phyloP scores from a whole-genome alignment of 1,140 invertebrate species.

The Lepidostoma basale region DNA sequence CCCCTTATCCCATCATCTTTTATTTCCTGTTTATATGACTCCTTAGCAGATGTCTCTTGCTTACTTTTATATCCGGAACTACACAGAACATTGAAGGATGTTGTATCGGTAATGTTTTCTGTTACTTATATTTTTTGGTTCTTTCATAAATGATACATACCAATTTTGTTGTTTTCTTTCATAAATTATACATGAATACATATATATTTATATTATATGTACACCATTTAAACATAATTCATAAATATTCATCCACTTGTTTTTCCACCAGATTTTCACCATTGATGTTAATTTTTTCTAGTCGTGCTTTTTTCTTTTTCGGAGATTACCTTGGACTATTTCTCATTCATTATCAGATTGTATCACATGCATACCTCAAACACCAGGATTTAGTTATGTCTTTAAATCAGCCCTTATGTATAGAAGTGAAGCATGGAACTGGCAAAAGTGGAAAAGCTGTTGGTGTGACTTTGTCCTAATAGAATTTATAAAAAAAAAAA shows the following conservation, averaged over 20 bases:
- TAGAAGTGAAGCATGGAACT: no score
- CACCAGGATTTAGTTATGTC: no score
- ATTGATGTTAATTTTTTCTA: background rate
- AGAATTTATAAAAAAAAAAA: no score
- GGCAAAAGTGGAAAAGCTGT: no score
- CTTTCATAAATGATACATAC: no score
- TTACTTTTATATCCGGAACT: constrained; percentile 49
- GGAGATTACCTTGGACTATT: no score
- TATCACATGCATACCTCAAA: no score
- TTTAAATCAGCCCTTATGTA: no score
- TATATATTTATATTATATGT: background rate
- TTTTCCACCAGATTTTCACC: background rate
- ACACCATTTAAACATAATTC: background rate
- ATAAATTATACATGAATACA: background rate
- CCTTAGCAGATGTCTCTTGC: constrained; percentile 49
- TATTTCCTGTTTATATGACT: constrained; percentile 50
- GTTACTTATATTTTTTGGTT: no score
- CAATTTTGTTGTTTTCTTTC: background rate
- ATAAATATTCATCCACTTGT: background rate
- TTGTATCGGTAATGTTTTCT: constrained; percentile 48
- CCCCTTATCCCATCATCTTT: constrained; percentile 46
- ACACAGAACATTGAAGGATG: constrained; percentile 48
- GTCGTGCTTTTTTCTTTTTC: no score
- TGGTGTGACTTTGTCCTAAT: no score
- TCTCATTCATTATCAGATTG: no score